Evolutionary conservation across 2,113 vertebrate genomes (phyloP).

Genomic region (Microtus ochrogaster): DNA sequence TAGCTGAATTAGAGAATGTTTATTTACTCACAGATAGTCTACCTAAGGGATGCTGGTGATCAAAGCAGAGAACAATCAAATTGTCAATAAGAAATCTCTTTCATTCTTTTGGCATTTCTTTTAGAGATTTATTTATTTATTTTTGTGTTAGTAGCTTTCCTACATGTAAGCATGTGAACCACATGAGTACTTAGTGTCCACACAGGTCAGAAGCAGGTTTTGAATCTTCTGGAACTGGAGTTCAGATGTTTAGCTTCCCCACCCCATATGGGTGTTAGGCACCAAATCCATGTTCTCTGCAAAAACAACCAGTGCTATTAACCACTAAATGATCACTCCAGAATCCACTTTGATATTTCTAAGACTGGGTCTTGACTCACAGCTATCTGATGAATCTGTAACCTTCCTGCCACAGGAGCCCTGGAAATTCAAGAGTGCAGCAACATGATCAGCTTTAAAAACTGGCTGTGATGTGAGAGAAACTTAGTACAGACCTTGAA

Average conservation of each 20-base stretch:
- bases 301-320: background rate
- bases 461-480: too few species aligned
- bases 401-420: background rate
- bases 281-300: background rate
- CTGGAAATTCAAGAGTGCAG: background rate
- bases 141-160: background rate
- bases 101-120: background rate
- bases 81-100: background rate
- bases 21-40: constrained; percentile 5
- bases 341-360: background rate
- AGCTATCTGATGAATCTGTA: background rate
- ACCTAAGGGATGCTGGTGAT: background rate
- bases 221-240: background rate
- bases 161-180: background rate
- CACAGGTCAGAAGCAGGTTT: background rate
- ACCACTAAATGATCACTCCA: background rate
- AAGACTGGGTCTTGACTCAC: background rate
- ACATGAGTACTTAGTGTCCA: background rate
- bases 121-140: background rate
- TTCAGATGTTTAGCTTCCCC: background rate
- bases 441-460: background rate
- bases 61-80: background rate
- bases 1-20: background rate
- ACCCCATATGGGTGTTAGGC: rapidly evolving
- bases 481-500: background rate